These are phyloP conservation scores for Fregata magnificens DNA, from an alignment of 2,113 vertebrate genomes.

Conservation along the genomic window DNA sequence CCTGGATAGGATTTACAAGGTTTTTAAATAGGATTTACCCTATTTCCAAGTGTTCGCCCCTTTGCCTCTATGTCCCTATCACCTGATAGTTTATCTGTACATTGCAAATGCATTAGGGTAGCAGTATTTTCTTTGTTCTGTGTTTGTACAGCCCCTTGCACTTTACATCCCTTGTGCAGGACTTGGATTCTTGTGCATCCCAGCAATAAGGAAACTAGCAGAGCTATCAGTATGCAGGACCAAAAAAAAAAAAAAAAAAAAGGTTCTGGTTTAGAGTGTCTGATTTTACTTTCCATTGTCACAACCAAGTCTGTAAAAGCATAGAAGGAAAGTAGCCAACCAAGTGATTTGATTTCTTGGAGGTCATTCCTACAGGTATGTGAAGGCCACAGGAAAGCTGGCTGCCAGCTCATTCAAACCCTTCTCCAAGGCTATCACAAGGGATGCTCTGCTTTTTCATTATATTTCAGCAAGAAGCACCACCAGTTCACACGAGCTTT, in stretches of 20 bases:
- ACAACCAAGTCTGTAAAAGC: constrained; percentile 15
- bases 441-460: background rate
- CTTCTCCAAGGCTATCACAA: background rate
- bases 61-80: background rate
- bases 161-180: background rate
- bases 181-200: background rate
- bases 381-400: background rate
- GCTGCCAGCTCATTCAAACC: background rate
- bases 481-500: background rate
- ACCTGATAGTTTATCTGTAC: background rate
- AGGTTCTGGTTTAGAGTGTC: background rate
- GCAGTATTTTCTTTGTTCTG: background rate
- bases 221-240: background rate
- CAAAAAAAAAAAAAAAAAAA: background rate
- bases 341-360: background rate
- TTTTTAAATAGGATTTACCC: background rate
- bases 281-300: background rate
- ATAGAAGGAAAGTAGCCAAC: background rate
- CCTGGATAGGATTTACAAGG: background rate
- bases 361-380: background rate
- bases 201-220: background rate
- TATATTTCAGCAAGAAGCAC: background rate
- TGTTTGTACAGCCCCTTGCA: background rate
- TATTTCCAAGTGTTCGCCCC: background rate
- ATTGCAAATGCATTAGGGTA: background rate